phyloP scores from a whole-genome alignment of 2,888 invertebrate species.

The Lingula anatina region DNA sequence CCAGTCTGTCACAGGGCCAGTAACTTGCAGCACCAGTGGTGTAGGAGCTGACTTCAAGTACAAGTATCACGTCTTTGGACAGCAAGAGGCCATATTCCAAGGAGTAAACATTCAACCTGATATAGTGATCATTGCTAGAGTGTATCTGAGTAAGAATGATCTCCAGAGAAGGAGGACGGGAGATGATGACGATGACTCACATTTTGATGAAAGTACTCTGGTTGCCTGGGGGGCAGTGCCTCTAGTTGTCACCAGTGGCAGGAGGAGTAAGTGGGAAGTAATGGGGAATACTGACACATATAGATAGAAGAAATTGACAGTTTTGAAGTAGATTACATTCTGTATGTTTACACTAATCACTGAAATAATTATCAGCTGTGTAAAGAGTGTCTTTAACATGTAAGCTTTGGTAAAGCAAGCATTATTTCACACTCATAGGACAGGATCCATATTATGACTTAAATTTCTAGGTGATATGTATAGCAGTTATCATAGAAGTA shows the following conservation, averaged over 20 bases:
- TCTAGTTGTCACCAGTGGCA: conserved; percentile 20
- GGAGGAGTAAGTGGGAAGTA: neutral
- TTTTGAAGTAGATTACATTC: too few relatives aligned
- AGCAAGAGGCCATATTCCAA: conserved; percentile 44
- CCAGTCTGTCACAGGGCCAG: conserved; percentile 39
- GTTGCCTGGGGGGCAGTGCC: conserved; percentile 45
- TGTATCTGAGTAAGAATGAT: conserved; percentile 36
- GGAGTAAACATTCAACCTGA: conserved; percentile 38
- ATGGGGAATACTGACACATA: neutral
- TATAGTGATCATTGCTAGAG: conserved; percentile 38
- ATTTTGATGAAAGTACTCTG: conserved; percentile 34
- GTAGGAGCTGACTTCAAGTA: conserved; percentile 43
- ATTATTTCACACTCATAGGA: too few relatives aligned
- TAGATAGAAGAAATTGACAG: too few relatives aligned
- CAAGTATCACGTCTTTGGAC: conserved; percentile 48
- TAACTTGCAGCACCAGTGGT: conserved; percentile 43
- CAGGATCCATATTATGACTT: too few relatives aligned
- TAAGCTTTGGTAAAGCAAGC: too few relatives aligned
- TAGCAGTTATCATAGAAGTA: too few relatives aligned
- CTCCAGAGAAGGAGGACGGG: conserved; percentile 16
- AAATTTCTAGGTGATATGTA: too few relatives aligned
- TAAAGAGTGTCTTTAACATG: too few relatives aligned
- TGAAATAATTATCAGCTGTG: too few relatives aligned
- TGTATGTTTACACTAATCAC: too few relatives aligned
- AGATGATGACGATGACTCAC: conserved; percentile 18